Evolutionary conservation across 53 echinoderm and acorn worm species (phyloP), one percentile per base, ranked within the genome.

Genomic region (Luidia sarsii): DNA sequence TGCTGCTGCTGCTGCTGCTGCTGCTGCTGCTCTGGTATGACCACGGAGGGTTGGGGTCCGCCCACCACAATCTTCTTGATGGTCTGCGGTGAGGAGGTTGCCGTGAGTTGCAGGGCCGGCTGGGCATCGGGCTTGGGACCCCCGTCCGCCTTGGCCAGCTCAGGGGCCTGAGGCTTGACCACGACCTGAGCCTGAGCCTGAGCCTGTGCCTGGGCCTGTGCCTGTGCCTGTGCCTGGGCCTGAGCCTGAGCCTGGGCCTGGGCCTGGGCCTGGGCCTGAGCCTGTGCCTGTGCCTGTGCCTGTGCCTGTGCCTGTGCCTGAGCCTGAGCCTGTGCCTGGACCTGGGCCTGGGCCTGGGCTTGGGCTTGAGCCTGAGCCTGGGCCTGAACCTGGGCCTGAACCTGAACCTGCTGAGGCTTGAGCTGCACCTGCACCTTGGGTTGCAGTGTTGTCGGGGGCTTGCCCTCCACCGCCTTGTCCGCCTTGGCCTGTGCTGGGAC

Each of bases 351-450:
- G 7, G 7, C 14, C 75, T 75, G 59, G 29, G 75, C 75, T 46
- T 41, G 30, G 31, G 48, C 61, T 5, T 82, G 82, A 11, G 79
- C 75, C 67, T 83, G 89, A 20, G 51, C 41, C 11, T 57, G 56
- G 18, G 80, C 68, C 32, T 32, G 63, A 1, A 69, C 36, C 23
- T 55, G 56, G 1, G 75, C 34, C 9, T 67, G n/a, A 10, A 39
- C 83, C n/a, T 71, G 50, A 21, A 63, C 83, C 22, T 70, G 70
- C 18, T 83, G 83, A 7, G 82, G 24, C 59, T 67, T 67, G 25
- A 14, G 14, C n/a, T n/a, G n/a, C n/a, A n/a, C n/a, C n/a, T n/a
- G n/a, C n/a, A n/a, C n/a, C n/a, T n/a, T n/a, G n/a, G n/a, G n/a
- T n/a, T n/a, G n/a, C n/a, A n/a, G n/a, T n/a, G n/a, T n/a, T n/a